phyloP scores from a whole-genome alignment of 2,888 invertebrate genomes.

The Apodemia duryi region DNA sequence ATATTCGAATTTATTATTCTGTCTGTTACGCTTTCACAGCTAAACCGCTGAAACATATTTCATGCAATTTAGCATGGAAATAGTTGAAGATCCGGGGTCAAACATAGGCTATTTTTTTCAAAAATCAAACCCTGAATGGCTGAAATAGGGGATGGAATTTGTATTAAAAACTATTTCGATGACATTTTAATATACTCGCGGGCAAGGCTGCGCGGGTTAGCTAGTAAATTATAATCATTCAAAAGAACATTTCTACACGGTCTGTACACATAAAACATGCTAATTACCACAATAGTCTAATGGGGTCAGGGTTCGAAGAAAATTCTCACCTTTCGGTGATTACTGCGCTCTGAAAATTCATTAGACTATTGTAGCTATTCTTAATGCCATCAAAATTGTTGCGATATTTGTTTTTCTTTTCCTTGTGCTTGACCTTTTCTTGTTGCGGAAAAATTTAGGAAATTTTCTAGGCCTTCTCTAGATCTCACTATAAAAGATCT shows the following conservation, averaged over 20 bases:
- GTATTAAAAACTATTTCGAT: no score
- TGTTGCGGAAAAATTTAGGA: constrained; percentile 55
- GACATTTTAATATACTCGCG: no score
- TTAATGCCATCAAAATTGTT: constrained; percentile 30
- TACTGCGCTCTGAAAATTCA: neutral
- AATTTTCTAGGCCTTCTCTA: constrained; percentile 66
- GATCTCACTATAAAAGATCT: constrained; percentile 69
- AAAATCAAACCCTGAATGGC: no score
- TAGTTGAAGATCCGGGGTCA: no score
- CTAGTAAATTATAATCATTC: no score
- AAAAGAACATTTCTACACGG: constrained; percentile 13
- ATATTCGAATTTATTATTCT: no score
- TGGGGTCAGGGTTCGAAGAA: neutral
- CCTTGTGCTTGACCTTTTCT: constrained; percentile 52
- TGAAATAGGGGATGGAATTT: no score
- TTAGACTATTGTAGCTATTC: constrained; percentile 8
- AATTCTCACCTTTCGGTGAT: constrained; percentile 8
- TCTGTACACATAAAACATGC: constrained; percentile 4
- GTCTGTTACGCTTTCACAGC: no score
- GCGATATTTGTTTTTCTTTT: constrained; percentile 49
- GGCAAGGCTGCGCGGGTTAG: no score
- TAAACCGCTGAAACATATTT: no score
- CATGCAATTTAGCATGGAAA: no score
- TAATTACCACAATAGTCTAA: constrained; percentile 16
- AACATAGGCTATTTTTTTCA: no score